These are phyloP conservation scores for Bactericera cockerelli DNA, from an alignment of 1,140 invertebrate species.

Conservation along the genomic window DNA sequence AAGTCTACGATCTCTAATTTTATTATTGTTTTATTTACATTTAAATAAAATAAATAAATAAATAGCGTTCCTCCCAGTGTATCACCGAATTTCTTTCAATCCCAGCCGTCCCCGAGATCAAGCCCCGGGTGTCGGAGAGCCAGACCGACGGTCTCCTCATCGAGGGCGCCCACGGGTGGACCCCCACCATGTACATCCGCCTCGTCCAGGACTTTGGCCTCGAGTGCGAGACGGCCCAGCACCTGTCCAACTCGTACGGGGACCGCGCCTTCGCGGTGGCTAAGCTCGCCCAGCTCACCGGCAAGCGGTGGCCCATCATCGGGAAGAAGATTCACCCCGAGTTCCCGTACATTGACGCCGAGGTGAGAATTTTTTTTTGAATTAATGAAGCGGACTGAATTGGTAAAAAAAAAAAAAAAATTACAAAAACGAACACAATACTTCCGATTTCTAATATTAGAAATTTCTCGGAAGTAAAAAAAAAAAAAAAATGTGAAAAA, in stretches of 20 bases:
- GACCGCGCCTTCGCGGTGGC: conserved; percentile 95
- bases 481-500: background rate
- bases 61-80: no score
- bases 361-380: conserved; percentile 45
- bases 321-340: conserved; percentile 91
- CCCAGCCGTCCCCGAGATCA: conserved; percentile 46
- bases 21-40: no score
- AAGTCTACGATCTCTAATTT: no score
- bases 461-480: conserved; percentile 12
- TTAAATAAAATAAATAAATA: no score
- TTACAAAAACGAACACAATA: no score
- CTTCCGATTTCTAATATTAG: no score
- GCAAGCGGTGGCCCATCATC: conserved; percentile 92
- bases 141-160: conserved; percentile 80
- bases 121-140: conserved; percentile 46
- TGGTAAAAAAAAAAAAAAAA: no score
- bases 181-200: conserved; percentile 93
- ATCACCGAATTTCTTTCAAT: no score
- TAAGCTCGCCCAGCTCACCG: conserved; percentile 87
- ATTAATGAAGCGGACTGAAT: no score
- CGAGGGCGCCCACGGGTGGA: conserved; percentile 92
- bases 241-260: conserved; percentile 91
- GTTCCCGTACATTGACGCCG: conserved; percentile 97
- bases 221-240: conserved; percentile 85
- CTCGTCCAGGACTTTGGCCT: conserved; percentile 85